Conservation (phyloP, 2,113 vertebrate genomes). For the Amblyornis subalaris region DNA sequence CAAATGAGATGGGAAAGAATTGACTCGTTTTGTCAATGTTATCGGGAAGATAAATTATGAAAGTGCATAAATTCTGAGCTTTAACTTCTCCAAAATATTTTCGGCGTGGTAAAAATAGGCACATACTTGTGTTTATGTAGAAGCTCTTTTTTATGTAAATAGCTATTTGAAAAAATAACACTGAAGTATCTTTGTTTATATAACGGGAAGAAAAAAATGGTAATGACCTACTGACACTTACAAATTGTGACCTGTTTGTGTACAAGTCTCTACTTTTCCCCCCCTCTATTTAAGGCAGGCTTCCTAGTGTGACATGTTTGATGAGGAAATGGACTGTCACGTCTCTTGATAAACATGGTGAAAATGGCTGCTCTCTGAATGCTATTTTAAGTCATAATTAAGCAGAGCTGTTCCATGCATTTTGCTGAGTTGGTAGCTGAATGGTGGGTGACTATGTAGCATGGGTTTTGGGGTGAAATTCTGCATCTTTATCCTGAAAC, state of each 20-base stretch:
- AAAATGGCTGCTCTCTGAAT: constrained; percentile 25
- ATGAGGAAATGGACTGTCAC: constrained; percentile 44
- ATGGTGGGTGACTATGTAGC: background rate
- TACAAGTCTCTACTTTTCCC: background rate
- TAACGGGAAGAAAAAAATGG: background rate
- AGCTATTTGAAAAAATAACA: background rate
- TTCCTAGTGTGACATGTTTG: constrained; percentile 28
- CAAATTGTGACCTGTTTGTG: background rate
- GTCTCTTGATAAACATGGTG: constrained; percentile 41
- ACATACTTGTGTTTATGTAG: background rate
- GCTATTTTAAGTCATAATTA: constrained; percentile 42
- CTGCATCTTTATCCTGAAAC: background rate
- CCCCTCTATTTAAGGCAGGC: background rate
- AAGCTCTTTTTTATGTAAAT: constrained; percentile 26
- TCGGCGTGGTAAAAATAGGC: constrained; percentile 12
- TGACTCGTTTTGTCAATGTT: background rate
- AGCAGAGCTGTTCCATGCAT: background rate
- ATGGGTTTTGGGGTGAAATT: background rate
- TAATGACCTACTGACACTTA: constrained; percentile 25
- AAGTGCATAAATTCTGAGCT: constrained; percentile 19
- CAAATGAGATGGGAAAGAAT: background rate
- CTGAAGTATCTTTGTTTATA: constrained; percentile 6
- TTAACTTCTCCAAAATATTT: constrained; percentile 22
- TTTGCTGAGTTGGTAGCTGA: background rate
- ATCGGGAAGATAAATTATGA: background rate